A percentile compares a stretch with the other conserved stretches of the same genome.
phyloP scores from a whole-genome alignment of 2,113 vertebrate genomes.

The Phaethornis superciliosus region DNA sequence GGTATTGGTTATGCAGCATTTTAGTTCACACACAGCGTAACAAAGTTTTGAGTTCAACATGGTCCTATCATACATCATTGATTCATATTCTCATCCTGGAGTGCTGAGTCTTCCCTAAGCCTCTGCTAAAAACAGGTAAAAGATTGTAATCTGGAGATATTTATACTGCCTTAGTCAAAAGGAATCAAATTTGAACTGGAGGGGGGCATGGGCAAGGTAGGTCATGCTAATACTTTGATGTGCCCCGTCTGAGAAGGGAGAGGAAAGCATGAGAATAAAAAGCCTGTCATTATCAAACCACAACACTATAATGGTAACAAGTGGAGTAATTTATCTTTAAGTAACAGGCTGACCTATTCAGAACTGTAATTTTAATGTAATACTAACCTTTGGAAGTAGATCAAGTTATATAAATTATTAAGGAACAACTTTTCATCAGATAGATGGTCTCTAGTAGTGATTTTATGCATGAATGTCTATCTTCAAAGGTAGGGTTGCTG shows the following conservation, averaged over 20 bases:
- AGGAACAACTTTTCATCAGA: slow-evolving; percentile 70
- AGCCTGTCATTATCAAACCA: slow-evolving; percentile 71
- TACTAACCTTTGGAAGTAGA: slow-evolving; percentile 81
- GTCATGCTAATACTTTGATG: neutral
- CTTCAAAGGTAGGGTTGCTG: slow-evolving; percentile 54
- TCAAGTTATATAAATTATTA: slow-evolving; percentile 81
- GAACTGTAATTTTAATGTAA: slow-evolving; percentile 79
- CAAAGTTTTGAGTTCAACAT: neutral
- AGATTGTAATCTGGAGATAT: neutral
- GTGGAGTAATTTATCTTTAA: slow-evolving; percentile 76
- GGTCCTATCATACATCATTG: neutral
- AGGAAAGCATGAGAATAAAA: slow-evolving; percentile 54
- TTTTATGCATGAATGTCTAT: slow-evolving; percentile 75
- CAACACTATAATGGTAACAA: slow-evolving; percentile 60
- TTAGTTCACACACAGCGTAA: neutral
- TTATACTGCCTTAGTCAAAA: neutral
- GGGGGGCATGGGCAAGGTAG: neutral
- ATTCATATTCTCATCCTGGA: slow-evolving; percentile 7
- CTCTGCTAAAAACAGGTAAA: slow-evolving; percentile 31
- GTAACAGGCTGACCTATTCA: slow-evolving; percentile 79
- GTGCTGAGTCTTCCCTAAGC: neutral
- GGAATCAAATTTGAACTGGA: neutral
- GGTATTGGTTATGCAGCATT: slow-evolving; percentile 12
- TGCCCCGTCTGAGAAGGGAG: neutral
- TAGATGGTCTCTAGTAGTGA: slow-evolving; percentile 75